phyloP scores from a whole-genome alignment of 2,797 vertebrate species.

The Fistularia tabacaria region DNA sequence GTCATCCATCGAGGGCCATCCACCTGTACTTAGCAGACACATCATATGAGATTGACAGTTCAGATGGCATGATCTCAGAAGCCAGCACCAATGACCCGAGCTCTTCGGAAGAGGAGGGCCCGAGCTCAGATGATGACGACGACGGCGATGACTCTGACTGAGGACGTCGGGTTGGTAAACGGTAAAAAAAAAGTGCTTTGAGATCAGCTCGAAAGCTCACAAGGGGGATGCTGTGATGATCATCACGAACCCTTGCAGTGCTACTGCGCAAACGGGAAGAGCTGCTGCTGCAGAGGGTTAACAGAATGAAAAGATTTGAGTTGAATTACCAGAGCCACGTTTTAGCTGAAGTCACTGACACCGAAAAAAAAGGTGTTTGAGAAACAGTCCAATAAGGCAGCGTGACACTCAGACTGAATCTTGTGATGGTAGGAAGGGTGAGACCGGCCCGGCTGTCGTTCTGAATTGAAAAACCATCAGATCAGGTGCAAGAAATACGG shows the following conservation, averaged over 20 bases:
- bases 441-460: too few relatives aligned
- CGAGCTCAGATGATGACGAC: conserved; percentile 31
- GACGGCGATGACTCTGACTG: conserved; percentile 36
- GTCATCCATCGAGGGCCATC: conserved; percentile 51
- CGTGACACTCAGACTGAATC: too few relatives aligned
- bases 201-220: conserved; percentile 9
- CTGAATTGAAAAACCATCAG: too few relatives aligned
- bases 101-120: conserved; percentile 53
- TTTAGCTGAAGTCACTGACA: too few relatives aligned
- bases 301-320: background rate
- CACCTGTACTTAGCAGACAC: conserved; percentile 63
- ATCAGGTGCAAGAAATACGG: too few relatives aligned
- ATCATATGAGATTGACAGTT: conserved; percentile 65
- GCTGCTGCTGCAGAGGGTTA: conserved; percentile 6
- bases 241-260: too few relatives aligned
- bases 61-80: conserved; percentile 65
- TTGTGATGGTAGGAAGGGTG: too few relatives aligned
- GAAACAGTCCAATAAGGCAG: too few relatives aligned
- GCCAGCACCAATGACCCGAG: conserved; percentile 58
- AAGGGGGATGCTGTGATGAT: conserved; percentile 8
- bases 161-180: conserved; percentile 27
- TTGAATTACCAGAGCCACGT: background rate
- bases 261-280: background rate
- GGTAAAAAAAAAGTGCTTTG: conserved; percentile 14
- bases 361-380: too few relatives aligned